Conservation (phyloP, 2,888 invertebrate species). For the Tachystola acroxantha region DNA sequence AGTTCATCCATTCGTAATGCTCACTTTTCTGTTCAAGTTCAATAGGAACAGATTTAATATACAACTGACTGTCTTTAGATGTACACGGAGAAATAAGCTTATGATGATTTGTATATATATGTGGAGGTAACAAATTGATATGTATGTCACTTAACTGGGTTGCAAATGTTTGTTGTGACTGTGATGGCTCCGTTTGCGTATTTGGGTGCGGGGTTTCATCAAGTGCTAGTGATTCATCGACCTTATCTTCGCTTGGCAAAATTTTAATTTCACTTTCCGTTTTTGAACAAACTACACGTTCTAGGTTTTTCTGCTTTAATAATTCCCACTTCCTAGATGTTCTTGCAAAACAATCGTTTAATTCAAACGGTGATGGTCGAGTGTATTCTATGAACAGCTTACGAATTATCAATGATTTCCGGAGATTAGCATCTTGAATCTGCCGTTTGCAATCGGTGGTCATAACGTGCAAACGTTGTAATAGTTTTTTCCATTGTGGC, state of each 20-base stretch:
- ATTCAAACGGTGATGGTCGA: constrained; percentile 50
- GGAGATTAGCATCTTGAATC: constrained; percentile 37
- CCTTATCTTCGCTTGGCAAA: background rate
- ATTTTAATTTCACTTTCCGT: constrained; percentile 6
- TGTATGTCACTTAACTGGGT: constrained; percentile 3
- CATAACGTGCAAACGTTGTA: constrained; percentile 37
- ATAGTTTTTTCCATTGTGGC: constrained; percentile 47
- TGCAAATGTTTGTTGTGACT: constrained; percentile 8
- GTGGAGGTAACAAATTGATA: constrained; percentile 23
- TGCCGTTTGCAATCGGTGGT: constrained; percentile 36
- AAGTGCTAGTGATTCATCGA: constrained; percentile 21
- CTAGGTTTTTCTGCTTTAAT: constrained; percentile 19
- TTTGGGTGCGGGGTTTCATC: constrained; percentile 37
- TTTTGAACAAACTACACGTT: constrained; percentile 2
- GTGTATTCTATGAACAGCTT: constrained; percentile 43
- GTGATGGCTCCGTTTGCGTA: constrained; percentile 22
- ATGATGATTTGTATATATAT: constrained; percentile 42
- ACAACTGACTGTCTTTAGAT: constrained; percentile 26
- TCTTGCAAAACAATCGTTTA: constrained; percentile 43
- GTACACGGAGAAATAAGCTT: constrained; percentile 37
- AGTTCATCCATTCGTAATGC: constrained; percentile 21
- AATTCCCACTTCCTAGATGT: constrained; percentile 45
- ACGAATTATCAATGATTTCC: constrained; percentile 45
- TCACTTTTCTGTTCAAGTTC: background rate
- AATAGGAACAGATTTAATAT: constrained; percentile 14